phyloP scores from a whole-genome alignment of 1,140 invertebrate genomes.

The Diprion similis region DNA sequence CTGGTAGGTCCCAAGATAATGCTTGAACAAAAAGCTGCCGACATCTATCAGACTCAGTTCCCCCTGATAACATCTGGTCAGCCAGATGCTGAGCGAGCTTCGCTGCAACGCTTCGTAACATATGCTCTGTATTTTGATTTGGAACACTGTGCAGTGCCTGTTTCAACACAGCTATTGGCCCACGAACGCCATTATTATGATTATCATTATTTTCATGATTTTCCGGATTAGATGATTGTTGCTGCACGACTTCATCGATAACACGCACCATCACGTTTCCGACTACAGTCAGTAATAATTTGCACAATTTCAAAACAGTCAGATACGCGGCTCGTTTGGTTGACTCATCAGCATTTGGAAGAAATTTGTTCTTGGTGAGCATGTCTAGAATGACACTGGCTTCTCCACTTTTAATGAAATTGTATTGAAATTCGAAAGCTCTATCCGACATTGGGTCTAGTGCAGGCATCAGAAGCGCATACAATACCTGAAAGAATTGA shows the following conservation, averaged over 20 bases:
- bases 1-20: conserved; percentile 70
- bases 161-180: conserved; percentile 68
- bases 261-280: conserved; percentile 77
- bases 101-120: conserved; percentile 75
- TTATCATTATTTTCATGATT: conserved; percentile 52
- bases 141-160: conserved; percentile 76
- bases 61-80: conserved; percentile 63
- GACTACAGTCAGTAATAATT: conserved; percentile 86
- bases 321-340: conserved; percentile 87
- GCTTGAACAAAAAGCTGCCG: conserved; percentile 64
- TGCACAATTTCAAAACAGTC: conserved; percentile 87
- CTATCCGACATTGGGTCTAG: conserved; percentile 82
- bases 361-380: conserved; percentile 87
- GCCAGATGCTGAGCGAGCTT: conserved; percentile 78
- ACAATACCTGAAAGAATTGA: conserved; percentile 74
- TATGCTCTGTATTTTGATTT: conserved; percentile 72
- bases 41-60: conserved; percentile 60
- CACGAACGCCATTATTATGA: conserved; percentile 54
- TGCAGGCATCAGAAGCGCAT: conserved; percentile 92
- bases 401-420: conserved; percentile 87
- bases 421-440: conserved; percentile 86
- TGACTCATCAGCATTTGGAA: conserved; percentile 80
- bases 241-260: conserved; percentile 61
- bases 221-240: conserved; percentile 38
- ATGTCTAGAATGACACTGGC: conserved; percentile 83